Evolutionary conservation across 2,113 vertebrate species (phyloP).

Genomic region (Larimichthys crocea): DNA sequence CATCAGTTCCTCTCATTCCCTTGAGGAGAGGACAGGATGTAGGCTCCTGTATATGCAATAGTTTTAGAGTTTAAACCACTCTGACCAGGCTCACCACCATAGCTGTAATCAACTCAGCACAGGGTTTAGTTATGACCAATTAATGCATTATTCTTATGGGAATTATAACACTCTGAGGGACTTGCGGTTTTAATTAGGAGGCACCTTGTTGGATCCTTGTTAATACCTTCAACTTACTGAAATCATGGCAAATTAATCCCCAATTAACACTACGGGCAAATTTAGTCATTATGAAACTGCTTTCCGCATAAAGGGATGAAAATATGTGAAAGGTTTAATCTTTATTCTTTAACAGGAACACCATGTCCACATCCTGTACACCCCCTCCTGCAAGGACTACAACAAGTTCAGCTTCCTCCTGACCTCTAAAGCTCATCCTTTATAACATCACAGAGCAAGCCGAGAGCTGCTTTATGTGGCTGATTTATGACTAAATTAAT

Average conservation of each 20-base stretch:
- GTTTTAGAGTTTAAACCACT: slow-evolving; percentile 73
- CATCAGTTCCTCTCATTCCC: slow-evolving; percentile 64
- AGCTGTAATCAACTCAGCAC: slow-evolving; percentile 74
- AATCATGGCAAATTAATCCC: slow-evolving; percentile 84
- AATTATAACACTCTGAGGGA: slow-evolving; percentile 79
- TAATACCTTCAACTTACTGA: slow-evolving; percentile 81
- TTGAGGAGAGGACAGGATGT: slow-evolving; percentile 82
- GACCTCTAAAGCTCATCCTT: slow-evolving; percentile 54
- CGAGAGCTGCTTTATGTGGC: slow-evolving; percentile 50
- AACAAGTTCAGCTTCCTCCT: slow-evolving; percentile 53
- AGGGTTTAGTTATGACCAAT: slow-evolving; percentile 85
- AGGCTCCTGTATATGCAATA: slow-evolving; percentile 78
- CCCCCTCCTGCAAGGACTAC: slow-evolving; percentile 10
- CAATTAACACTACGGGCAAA: slow-evolving; percentile 81
- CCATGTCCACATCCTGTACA: slow-evolving; percentile 7
- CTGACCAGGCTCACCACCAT: slow-evolving; percentile 57
- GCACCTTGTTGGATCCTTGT: slow-evolving; percentile 79
- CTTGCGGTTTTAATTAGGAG: slow-evolving; percentile 84
- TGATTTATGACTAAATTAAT: slow-evolving; percentile 65
- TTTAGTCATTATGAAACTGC: slow-evolving; percentile 74
- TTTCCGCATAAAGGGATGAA: slow-evolving; percentile 67
- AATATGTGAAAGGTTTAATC: slow-evolving; percentile 58
- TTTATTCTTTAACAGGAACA: slow-evolving; percentile 47
- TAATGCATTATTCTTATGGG: slow-evolving; percentile 81
- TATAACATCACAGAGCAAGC: slow-evolving; percentile 31